These are phyloP conservation scores for Agonopterix arenella DNA, from an alignment of 2,888 invertebrate species.

Conservation along the genomic window DNA sequence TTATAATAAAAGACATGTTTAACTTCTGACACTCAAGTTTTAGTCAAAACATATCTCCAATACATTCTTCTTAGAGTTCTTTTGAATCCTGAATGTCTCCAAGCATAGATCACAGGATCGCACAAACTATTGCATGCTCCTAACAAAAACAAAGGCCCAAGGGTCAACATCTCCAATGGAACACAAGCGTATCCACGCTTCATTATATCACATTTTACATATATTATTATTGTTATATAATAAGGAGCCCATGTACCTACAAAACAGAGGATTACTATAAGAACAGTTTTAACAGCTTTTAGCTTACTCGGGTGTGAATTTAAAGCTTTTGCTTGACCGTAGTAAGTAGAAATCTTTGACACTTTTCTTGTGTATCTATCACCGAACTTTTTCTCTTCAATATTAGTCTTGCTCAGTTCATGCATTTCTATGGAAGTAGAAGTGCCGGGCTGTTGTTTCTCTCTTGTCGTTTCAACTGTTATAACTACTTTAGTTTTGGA, in stretches of 20 bases:
- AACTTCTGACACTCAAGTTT: not conserved
- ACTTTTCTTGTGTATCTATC: constrained; percentile 15
- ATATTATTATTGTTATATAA: constrained; percentile 69
- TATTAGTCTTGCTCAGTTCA: constrained; percentile 18
- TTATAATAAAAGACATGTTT: no score
- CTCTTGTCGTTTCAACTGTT: constrained; percentile 21
- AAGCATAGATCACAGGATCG: constrained; percentile 79
- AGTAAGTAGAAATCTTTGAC: constrained; percentile 21
- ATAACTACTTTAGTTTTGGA: constrained; percentile 28
- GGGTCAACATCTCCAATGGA: constrained; percentile 65
- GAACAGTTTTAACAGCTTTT: constrained; percentile 77
- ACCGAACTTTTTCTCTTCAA: constrained; percentile 13
- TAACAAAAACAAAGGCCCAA: constrained; percentile 75
- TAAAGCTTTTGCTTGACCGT: constrained; percentile 19
- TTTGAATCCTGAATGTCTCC: constrained; percentile 80
- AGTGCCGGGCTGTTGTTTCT: constrained; percentile 4
- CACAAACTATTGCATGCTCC: constrained; percentile 74
- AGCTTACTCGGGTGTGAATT: constrained; percentile 60
- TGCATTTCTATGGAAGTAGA: constrained; percentile 17
- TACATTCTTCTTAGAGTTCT: constrained; percentile 53
- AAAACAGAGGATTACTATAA: constrained; percentile 75
- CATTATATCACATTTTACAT: constrained; percentile 61
- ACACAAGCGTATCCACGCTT: constrained; percentile 57
- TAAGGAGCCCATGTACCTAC: constrained; percentile 78
- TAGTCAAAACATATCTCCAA: constrained; percentile 25